Evolutionary conservation across 2,797 vertebrate species (phyloP).

Genomic region (Pangasius krempfi): DNA sequence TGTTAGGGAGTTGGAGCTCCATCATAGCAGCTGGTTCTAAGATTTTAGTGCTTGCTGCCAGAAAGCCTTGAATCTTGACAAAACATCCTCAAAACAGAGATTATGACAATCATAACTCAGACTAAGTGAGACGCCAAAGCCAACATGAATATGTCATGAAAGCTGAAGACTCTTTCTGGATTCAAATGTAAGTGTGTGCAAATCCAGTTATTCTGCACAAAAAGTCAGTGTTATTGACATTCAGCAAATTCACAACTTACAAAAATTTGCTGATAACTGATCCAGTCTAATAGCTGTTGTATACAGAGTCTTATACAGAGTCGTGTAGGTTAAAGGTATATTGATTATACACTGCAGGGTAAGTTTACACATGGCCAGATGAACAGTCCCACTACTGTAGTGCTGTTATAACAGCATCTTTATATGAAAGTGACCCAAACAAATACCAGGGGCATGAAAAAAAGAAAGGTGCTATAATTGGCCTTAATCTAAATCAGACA

Average conservation of each 20-base stretch:
- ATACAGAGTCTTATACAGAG: slow-evolving; percentile 25
- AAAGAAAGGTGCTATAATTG: slow-evolving; percentile 12
- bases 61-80: slow-evolving; percentile 61
- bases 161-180: slow-evolving; percentile 11
- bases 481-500: slow-evolving; percentile 36
- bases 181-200: slow-evolving; percentile 3
- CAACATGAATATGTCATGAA: slow-evolving; percentile 32
- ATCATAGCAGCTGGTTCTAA: slow-evolving; percentile 59
- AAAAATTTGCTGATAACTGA: background rate
- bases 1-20: slow-evolving; percentile 58
- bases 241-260: slow-evolving; percentile 9
- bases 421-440: slow-evolving; percentile 25
- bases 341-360: background rate
- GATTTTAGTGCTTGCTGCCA: slow-evolving; percentile 60
- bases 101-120: slow-evolving; percentile 65
- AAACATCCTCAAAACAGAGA: slow-evolving; percentile 63
- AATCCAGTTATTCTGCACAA: slow-evolving; percentile 33
- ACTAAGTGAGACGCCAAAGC: slow-evolving; percentile 61
- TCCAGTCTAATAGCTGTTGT: slow-evolving; percentile 17
- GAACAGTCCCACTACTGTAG: background rate
- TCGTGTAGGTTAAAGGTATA: slow-evolving; percentile 3
- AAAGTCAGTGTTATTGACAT: background rate
- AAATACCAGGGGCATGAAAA: background rate
- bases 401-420: background rate
- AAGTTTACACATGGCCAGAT: background rate